Evolutionary conservation across 2,113 vertebrate genomes (phyloP).

Genomic region (Panurus biarmicus): DNA sequence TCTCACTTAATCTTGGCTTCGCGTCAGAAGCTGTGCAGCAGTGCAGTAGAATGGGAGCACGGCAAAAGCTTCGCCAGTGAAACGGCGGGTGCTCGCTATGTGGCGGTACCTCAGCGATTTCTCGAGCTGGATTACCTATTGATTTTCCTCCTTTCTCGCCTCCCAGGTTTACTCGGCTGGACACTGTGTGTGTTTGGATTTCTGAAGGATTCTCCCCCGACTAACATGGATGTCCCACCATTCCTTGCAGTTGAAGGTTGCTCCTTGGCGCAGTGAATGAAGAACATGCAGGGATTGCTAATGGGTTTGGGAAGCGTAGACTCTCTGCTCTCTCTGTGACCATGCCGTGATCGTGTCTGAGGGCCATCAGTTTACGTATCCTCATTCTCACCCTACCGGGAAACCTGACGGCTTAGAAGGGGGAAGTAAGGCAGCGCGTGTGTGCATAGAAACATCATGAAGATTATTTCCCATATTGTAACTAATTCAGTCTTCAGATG

Average conservation of each 20-base stretch:
- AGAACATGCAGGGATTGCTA: conserved; percentile 88
- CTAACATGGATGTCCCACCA: conserved; percentile 92
- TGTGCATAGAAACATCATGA: conserved; percentile 87
- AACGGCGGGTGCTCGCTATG: conserved; percentile 73
- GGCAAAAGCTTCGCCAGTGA: conserved; percentile 69
- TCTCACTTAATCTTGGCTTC: conserved; percentile 88
- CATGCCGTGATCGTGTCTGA: conserved; percentile 91
- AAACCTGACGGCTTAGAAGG: conserved; percentile 78
- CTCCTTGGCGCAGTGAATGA: conserved; percentile 93
- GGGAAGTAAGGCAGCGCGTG: conserved; percentile 77
- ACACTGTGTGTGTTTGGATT: conserved; percentile 80
- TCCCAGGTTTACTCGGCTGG: conserved; percentile 76
- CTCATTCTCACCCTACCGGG: conserved; percentile 73
- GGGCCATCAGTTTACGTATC: conserved; percentile 76
- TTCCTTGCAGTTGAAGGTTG: conserved; percentile 87
- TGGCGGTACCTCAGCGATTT: conserved; percentile 55
- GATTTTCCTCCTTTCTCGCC: conserved; percentile 72
- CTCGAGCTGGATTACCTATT: conserved; percentile 70
- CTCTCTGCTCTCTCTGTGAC: conserved; percentile 77
- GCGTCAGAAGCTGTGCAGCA: conserved; percentile 92
- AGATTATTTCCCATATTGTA: conserved; percentile 83
- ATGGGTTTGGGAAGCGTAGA: conserved; percentile 84
- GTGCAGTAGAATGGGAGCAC: conserved; percentile 86
- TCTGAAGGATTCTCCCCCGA: conserved; percentile 79
- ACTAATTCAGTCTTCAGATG: conserved; percentile 85